phyloP scores from a whole-genome alignment of 1,140 invertebrate species.

The Ceratina australensis region DNA sequence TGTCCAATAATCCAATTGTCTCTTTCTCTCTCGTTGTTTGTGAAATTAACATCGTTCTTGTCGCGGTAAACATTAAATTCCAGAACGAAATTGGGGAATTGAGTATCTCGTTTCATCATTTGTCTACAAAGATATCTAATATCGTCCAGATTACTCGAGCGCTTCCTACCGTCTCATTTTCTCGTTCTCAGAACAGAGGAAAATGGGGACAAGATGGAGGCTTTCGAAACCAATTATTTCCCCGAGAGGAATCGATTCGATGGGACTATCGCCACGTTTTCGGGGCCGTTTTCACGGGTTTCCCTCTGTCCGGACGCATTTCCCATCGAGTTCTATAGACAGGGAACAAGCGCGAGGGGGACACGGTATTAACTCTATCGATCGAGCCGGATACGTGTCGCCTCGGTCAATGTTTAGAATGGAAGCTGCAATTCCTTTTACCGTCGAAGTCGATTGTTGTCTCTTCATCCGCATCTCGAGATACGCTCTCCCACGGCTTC shows the following conservation, averaged over 20 bases:
- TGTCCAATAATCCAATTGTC: conserved; percentile 28
- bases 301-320: neutral
- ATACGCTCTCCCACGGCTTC: neutral
- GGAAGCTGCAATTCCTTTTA: conserved; percentile 44
- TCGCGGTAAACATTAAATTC: neutral
- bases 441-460: conserved; percentile 47
- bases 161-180: too few relatives aligned
- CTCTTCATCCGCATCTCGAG: conserved; percentile 3
- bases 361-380: conserved; percentile 39
- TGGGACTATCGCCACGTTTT: conserved; percentile 39
- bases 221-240: conserved; percentile 46
- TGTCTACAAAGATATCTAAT: neutral
- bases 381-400: conserved; percentile 30
- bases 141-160: too few relatives aligned
- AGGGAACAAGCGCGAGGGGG: conserved; percentile 27
- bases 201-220: conserved; percentile 26
- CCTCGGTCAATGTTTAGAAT: conserved; percentile 47
- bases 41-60: neutral
- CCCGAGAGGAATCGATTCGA: conserved; percentile 25
- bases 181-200: neutral
- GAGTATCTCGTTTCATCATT: neutral
- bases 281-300: conserved; percentile 6
- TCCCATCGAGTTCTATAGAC: neutral
- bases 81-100: too few relatives aligned
- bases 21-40: neutral